These are phyloP conservation scores for Thera obeliscata DNA, from an alignment of 2,888 invertebrate species.

Conservation along the genomic window DNA sequence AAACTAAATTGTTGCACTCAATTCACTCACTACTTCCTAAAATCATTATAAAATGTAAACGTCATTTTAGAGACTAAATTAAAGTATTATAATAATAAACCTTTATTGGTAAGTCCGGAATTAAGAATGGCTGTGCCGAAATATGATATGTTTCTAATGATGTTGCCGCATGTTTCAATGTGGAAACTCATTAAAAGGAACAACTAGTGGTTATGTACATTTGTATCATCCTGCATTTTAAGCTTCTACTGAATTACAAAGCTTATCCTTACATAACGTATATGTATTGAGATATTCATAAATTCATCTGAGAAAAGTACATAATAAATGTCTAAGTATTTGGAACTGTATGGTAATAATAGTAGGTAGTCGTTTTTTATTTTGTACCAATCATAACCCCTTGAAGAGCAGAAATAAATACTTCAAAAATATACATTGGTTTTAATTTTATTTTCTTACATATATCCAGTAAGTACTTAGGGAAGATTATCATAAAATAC, in stretches of 20 bases:
- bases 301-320: conserved; percentile 60
- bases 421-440: conserved; percentile 52
- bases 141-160: conserved; percentile 40
- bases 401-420: conserved; percentile 74
- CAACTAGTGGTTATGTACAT: conserved; percentile 17
- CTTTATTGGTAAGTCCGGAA: conserved; percentile 62
- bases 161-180: conserved; percentile 19
- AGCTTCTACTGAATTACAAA: conserved; percentile 43
- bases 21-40: conserved; percentile 33
- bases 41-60: conserved; percentile 42
- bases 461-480: not conserved
- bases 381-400: conserved; percentile 72
- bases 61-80: conserved; percentile 44
- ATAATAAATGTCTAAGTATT: conserved; percentile 64
- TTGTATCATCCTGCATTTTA: conserved; percentile 46
- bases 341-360: conserved; percentile 64
- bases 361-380: conserved; percentile 66
- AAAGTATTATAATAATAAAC: conserved; percentile 58
- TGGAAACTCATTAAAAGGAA: conserved; percentile 21
- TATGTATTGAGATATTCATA: conserved; percentile 4
- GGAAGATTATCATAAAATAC: no score
- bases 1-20: conserved; percentile 40
- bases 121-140: conserved; percentile 74
- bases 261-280: conserved; percentile 30
- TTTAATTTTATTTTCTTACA: conserved; percentile 9